phyloP scores from a whole-genome alignment of 2,797 vertebrate species.

The Catostomus latipinnis region DNA sequence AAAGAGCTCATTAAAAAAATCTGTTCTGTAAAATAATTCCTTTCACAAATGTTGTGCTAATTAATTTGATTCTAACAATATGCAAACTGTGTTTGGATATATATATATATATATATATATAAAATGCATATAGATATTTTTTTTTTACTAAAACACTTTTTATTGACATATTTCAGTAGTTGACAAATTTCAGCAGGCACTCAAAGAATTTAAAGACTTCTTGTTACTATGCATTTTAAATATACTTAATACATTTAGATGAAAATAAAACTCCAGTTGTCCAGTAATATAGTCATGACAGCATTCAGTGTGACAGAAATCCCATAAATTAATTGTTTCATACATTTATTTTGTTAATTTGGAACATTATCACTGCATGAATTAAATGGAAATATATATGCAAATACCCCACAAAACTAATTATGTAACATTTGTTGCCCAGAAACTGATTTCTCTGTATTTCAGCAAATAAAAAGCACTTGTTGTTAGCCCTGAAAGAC shows the following conservation, averaged over 20 bases:
- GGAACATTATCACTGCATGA: not conserved
- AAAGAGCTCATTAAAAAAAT: no score
- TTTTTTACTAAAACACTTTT: constrained; percentile 32
- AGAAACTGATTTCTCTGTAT: not conserved
- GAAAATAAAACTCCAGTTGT: not conserved
- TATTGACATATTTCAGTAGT: constrained; percentile 45
- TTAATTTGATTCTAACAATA: not conserved
- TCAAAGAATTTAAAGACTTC: constrained; percentile 1
- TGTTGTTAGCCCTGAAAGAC: no score
- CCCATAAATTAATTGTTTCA: not conserved
- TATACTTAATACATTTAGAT: not conserved
- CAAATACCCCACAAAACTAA: not conserved
- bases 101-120: no score
- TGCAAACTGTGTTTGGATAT: not conserved
- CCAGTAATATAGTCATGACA: not conserved
- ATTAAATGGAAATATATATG: not conserved
- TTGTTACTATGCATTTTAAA: not conserved
- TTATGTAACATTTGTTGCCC: not conserved
- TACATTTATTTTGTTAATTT: not conserved
- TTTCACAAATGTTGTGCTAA: not conserved
- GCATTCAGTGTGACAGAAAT: constrained; percentile 20
- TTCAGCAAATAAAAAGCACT: not conserved
- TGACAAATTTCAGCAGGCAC: constrained; percentile 31
- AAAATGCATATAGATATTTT: no score
- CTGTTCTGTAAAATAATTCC: no score